Evolutionary conservation across 2,888 invertebrate genomes (phyloP).

Genomic region (Drosophila neotestacea): DNA sequence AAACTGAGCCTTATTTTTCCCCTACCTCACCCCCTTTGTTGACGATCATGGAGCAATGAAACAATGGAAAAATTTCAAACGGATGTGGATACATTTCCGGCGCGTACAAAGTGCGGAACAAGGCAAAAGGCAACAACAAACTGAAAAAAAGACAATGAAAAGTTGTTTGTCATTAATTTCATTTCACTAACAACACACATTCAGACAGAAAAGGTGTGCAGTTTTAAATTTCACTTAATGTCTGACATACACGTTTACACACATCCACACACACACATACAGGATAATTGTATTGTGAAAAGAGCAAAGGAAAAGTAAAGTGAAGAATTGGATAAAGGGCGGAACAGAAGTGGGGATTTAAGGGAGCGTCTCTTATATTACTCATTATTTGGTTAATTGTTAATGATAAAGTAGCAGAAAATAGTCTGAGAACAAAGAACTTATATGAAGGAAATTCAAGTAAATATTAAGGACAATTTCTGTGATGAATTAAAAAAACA

Average conservation of each 20-base stretch:
- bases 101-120: slow-evolving; percentile 58
- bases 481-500: too few relatives aligned
- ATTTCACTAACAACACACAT: slow-evolving; percentile 50
- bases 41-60: neutral
- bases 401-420: neutral
- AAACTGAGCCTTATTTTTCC: neutral
- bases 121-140: slow-evolving; percentile 12
- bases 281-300: slow-evolving; percentile 4
- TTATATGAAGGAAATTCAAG: neutral
- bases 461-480: neutral
- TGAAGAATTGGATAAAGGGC: neutral
- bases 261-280: neutral
- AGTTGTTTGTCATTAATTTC: slow-evolving; percentile 77
- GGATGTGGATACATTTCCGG: slow-evolving; percentile 70
- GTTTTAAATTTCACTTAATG: slow-evolving; percentile 60
- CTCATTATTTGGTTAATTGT: slow-evolving; percentile 26
- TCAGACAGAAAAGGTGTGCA: slow-evolving; percentile 22
- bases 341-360: neutral
- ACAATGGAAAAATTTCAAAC: slow-evolving; percentile 69
- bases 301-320: slow-evolving; percentile 15
- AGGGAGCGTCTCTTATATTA: slow-evolving; percentile 2
- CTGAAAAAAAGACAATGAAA: slow-evolving; percentile 61
- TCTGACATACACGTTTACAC: slow-evolving; percentile 7
- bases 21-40: neutral
- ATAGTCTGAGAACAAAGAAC: neutral